Evolutionary conservation across 2,888 invertebrate species (phyloP).

Genomic region (Laspeyria flexula): DNA sequence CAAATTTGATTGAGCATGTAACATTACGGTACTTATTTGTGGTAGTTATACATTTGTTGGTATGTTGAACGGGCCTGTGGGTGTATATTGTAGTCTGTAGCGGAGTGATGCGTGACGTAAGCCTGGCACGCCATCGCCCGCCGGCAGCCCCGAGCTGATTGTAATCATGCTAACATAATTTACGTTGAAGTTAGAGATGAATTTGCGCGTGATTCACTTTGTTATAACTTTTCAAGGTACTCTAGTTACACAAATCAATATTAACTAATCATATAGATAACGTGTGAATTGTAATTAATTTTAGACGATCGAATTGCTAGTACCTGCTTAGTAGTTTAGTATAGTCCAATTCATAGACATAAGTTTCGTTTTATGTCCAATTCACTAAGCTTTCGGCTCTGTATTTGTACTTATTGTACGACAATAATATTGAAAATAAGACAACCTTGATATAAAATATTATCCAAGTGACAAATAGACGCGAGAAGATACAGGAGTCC

Average conservation of each 20-base stretch:
- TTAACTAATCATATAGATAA: neutral
- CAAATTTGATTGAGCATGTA: constrained; percentile 40
- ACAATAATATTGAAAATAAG: no score
- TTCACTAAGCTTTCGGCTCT: no score
- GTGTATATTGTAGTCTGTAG: constrained; percentile 12
- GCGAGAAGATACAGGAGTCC: no score
- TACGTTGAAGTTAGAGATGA: constrained; percentile 58
- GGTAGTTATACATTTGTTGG: constrained; percentile 27
- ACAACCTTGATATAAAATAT: no score
- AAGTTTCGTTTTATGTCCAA: no score
- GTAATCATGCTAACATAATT: constrained; percentile 72
- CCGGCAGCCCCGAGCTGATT: constrained; percentile 51
- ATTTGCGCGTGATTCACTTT: constrained; percentile 53
- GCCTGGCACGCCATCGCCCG: constrained; percentile 52
- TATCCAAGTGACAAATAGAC: no score
- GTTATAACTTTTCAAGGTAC: constrained; percentile 43
- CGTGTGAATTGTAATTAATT: no score
- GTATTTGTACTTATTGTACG: no score
- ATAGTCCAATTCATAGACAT: no score
- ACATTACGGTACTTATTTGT: constrained; percentile 45
- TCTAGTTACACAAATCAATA: constrained; percentile 11
- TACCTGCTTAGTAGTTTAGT: no score
- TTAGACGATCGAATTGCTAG: no score
- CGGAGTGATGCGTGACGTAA: constrained; percentile 64
- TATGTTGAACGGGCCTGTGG: constrained; percentile 3